Evolutionary conservation across 1,140 invertebrate species (phyloP), one percentile per base, ranked within the genome.

Genomic region (Chironomus striatipennis): DNA sequence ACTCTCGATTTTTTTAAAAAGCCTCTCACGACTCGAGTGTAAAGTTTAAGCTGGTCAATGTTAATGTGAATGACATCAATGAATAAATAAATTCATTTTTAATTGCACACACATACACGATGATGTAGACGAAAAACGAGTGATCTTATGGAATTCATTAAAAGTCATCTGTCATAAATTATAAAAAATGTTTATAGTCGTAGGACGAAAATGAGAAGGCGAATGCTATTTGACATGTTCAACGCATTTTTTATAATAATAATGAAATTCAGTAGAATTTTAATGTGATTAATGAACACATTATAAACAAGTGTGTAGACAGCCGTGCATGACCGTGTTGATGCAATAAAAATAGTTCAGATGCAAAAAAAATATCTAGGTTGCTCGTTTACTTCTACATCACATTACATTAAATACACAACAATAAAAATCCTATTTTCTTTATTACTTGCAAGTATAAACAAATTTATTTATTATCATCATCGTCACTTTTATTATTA

Each of bases 341-440:
- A 10, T 47, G 47, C 47, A 57, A 57, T 57, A 57, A 57, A 57
- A 57, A 57, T 57, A 57, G 47, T 57, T n/a, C n/a, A 57, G 47
- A 57, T 57, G 47, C 12, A 57, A n/a, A 34, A 57, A 57, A n/a
- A 34, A 57, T n/a, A 57, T n/a, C 47, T 57, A 15, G 47, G 47
- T 57, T 34, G 24, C 47, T 57, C 47, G n/a, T 57, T 57, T 15
- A 15, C n/a, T 1, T 15, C 5, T 4, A 47, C 8, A 47, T n/a
- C 47, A n/a, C 47, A n/a, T 57, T 15, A n/a, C 47, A 57, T 57
- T 57, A 47, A 47, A 9, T 47, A 15, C 43, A 57, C 12, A n/a
- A 57, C 12, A 12, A n/a, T 34, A 34, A 12, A 15, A 57, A n/a
- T 57, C 47, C 47, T 57, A 57, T 57, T 12, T 57, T 57, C 15